Evolutionary conservation across 2,888 invertebrate genomes (phyloP), one percentile per base, ranked within the genome.

Genomic region (Rosalia funebris): DNA sequence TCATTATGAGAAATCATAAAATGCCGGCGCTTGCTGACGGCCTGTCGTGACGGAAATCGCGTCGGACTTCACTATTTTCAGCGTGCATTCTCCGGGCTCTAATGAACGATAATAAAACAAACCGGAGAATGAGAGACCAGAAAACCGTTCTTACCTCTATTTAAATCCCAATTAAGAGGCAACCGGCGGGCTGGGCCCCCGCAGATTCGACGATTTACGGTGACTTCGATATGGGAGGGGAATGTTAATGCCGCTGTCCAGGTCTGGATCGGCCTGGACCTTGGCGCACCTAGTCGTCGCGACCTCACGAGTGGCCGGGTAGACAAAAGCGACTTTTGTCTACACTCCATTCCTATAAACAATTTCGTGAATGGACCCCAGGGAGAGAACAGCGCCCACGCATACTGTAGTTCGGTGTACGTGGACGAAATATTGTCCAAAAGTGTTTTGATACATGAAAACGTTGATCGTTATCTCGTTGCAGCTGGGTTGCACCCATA

Each of bases 161-260:
- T 70, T 67, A 66, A 69, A 70, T 66, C 57, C 67, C 63, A 70
- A 68, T 69, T 70, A 69, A 70, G 67, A 66, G 52, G 54, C 62
- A 60, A 65, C 61, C 61, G 64, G 56, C 57, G 60, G 57, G 59
- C 59, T 62, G 56, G 56, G 62, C 59, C 61, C 57, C 50, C 65
- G 65, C 60, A 67, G 63, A 65, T 59, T 60, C 61, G 54, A 63
- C 67, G 70, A 70, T 70, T 70, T 70, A 67, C 68, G 67, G 60
- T 7, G 3, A 7, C 7, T 3, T 3, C 25, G 7, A 7, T 25
- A 25, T 25, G 25, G 25, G 3, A 25, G 4, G 7, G 3, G 25
- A 25, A 25, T 25, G 25, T 25, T 25, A 25, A 25, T 25, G 25
- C 25, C 25, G 25, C 7, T 25, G 25, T 25, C 25, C 25, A 25